These are phyloP conservation scores for Temnothorax nylanderi DNA, from an alignment of 1,140 invertebrate species.

Conservation along the genomic window DNA sequence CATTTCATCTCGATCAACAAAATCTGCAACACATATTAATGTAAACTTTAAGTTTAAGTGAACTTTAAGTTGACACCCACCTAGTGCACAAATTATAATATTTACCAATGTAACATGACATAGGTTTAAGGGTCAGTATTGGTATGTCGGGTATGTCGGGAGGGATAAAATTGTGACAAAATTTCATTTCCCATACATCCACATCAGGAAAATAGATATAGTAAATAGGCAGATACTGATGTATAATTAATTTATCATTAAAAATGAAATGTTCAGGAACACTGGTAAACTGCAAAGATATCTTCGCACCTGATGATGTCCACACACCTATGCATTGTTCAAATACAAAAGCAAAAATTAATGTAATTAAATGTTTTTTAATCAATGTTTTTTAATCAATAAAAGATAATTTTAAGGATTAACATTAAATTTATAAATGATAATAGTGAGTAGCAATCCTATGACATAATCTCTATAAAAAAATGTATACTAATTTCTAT, in stretches of 20 bases:
- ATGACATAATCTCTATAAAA: not conserved
- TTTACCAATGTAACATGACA: slow-evolving; percentile 20
- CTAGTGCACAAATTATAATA: slow-evolving; percentile 8
- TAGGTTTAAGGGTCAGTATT: no score
- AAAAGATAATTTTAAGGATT: not conserved
- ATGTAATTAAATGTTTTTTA: no score
- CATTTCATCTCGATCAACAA: not conserved
- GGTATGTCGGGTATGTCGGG: no score
- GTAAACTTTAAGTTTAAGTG: not conserved
- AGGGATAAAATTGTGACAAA: no score
- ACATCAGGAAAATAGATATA: slow-evolving; percentile 3
- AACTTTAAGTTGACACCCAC: not conserved
- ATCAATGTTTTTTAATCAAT: not conserved
- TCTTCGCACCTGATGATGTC: slow-evolving; percentile 11
- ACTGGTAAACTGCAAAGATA: slow-evolving; percentile 65
- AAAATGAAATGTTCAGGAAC: slow-evolving; percentile 66
- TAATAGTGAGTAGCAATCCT: not conserved
- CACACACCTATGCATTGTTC: slow-evolving; percentile 60
- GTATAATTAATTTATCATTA: slow-evolving; percentile 63
- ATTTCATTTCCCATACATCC: not conserved
- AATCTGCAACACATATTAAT: not conserved
- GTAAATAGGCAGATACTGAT: not conserved
- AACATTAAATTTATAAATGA: not conserved
- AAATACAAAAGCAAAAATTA: not conserved
- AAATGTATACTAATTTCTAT: no score